phyloP scores from a whole-genome alignment of 2,888 invertebrate species.

The Rhabditoides inermis region DNA sequence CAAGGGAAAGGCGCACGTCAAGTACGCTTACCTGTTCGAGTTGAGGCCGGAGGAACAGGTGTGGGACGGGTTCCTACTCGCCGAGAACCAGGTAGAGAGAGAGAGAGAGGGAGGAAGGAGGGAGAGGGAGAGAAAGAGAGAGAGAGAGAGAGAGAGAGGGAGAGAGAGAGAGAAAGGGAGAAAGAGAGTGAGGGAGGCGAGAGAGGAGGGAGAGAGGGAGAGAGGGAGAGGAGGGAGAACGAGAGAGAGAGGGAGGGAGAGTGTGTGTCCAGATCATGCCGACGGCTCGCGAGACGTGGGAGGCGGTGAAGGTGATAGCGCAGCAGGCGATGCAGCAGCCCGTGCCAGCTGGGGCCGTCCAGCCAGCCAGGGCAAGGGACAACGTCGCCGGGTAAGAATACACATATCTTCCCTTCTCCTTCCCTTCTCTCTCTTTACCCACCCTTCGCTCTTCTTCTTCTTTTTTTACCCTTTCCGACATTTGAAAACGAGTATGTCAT shows the following conservation, averaged over 20 bases:
- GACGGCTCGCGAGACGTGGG: slow-evolving; percentile 47
- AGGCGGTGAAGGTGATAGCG: slow-evolving; percentile 50
- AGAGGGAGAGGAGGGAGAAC: neutral
- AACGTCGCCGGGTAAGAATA: neutral
- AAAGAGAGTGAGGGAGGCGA: slow-evolving; percentile 7
- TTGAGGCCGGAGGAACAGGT: slow-evolving; percentile 50
- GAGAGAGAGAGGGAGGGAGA: slow-evolving; percentile 3
- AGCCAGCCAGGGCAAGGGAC: neutral
- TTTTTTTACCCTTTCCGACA: too few species aligned
- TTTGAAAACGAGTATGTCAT: too few species aligned
- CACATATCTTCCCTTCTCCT: neutral
- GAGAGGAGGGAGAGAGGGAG: slow-evolving; percentile 1
- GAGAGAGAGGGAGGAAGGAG: slow-evolving; percentile 8
- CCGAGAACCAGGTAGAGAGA: slow-evolving; percentile 7
- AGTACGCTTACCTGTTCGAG: slow-evolving; percentile 51
- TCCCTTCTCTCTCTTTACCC: neutral
- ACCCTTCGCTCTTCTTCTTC: too few species aligned
- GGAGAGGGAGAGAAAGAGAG: slow-evolving; percentile 3
- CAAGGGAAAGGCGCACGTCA: slow-evolving; percentile 47
- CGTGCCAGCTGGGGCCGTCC: neutral
- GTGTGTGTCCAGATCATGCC: slow-evolving; percentile 14
- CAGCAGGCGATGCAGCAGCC: slow-evolving; percentile 29
- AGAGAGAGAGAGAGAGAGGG: slow-evolving; percentile 4
- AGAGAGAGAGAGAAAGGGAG: neutral
- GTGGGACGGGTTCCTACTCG: slow-evolving; percentile 49